Evolutionary conservation across 2,888 invertebrate genomes (phyloP).

Genomic region (Parthenolecanium corni): DNA sequence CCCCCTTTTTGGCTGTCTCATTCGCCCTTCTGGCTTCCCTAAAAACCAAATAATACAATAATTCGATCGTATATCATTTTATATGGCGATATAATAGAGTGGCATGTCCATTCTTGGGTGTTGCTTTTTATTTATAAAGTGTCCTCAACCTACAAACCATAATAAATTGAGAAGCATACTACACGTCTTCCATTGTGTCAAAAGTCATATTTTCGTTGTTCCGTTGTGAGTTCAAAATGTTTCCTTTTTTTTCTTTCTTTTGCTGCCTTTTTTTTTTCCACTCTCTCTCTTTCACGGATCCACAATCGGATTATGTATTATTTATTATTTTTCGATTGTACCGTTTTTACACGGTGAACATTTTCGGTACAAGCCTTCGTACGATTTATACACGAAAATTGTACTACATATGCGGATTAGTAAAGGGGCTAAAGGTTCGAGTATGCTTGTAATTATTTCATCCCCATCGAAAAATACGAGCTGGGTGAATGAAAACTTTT

Average conservation of each 20-base stretch:
- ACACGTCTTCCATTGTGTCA: constrained; percentile 26
- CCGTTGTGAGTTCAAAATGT: neutral
- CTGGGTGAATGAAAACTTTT: too few relatives aligned
- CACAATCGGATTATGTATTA: constrained; percentile 26
- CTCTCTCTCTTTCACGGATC: constrained; percentile 12
- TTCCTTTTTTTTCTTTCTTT: neutral
- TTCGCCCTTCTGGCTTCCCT: too few relatives aligned
- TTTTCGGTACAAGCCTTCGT: neutral
- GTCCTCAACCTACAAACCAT: constrained; percentile 27
- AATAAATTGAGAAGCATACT: constrained; percentile 28
- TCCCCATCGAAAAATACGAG: neutral
- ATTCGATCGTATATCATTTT: constrained; percentile 27
- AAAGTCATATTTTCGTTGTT: constrained; percentile 27
- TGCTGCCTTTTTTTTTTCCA: neutral
- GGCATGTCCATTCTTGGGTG: constrained; percentile 24
- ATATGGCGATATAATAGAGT: constrained; percentile 28
- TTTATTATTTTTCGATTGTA: constrained; percentile 26
- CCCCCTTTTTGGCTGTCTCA: constrained; percentile 2
- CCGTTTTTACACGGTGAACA: neutral
- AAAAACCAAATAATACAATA: constrained; percentile 21
- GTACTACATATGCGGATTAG: too few relatives aligned
- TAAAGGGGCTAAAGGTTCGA: neutral
- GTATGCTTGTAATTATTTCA: neutral
- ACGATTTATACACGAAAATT: too few relatives aligned
- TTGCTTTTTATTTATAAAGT: constrained; percentile 27